phyloP scores from a whole-genome alignment of 2,797 vertebrate genomes.

The Hylomyscus alleni region DNA sequence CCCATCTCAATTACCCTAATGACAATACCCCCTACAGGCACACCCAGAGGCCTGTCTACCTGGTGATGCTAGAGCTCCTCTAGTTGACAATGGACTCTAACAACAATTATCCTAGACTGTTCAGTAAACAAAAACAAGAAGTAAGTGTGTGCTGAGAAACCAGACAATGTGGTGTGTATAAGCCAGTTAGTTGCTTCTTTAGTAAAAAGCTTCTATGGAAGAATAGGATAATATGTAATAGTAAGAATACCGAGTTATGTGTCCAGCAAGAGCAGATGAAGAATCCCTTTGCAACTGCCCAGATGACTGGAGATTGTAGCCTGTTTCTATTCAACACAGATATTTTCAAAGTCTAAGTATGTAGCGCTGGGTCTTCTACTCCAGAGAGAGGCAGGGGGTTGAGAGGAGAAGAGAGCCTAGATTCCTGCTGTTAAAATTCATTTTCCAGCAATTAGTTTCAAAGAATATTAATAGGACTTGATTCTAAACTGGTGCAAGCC shows the following conservation, averaged over 20 bases:
- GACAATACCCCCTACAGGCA: neutral
- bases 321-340: neutral
- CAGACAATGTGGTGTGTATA: neutral
- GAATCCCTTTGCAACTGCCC: neutral
- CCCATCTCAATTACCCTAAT: neutral
- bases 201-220: neutral
- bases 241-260: neutral
- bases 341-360: slow-evolving; percentile 23
- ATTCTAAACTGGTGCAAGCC: slow-evolving; percentile 68
- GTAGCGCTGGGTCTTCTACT: slow-evolving; percentile 30
- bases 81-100: neutral
- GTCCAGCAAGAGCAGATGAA: neutral
- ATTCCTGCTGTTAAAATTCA: slow-evolving; percentile 66
- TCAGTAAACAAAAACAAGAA: slow-evolving; percentile 44
- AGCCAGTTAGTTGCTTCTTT: neutral
- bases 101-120: neutral
- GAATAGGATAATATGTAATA: neutral
- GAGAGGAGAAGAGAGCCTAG: slow-evolving; percentile 16
- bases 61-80: neutral
- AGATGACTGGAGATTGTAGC: neutral
- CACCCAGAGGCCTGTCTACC: neutral
- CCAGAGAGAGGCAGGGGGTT: neutral
- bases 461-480: slow-evolving; percentile 55
- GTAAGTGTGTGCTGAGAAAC: neutral
- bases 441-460: slow-evolving; percentile 57